phyloP scores from a whole-genome alignment of 2,888 invertebrate species.

The Andrena fulva region DNA sequence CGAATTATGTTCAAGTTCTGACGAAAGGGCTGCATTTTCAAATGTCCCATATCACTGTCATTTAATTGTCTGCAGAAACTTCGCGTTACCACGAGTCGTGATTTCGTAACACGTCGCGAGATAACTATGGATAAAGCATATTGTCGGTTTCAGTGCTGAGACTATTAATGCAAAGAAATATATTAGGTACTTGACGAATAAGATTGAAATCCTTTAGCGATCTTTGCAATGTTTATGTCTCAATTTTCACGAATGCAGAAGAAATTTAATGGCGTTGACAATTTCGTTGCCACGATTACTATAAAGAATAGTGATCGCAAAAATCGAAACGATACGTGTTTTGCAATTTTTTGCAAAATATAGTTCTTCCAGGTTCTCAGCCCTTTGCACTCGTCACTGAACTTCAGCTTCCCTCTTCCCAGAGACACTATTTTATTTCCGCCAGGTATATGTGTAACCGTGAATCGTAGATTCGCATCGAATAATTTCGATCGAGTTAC shows the following conservation, averaged over 20 bases:
- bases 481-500: background rate
- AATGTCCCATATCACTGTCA: background rate
- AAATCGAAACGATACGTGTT: background rate
- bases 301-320: background rate
- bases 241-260: no score
- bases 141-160: background rate
- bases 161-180: background rate
- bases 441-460: background rate
- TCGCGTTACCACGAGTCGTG: background rate
- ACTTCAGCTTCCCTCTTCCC: background rate
- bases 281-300: background rate
- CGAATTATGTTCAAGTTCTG: background rate
- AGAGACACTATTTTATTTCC: background rate
- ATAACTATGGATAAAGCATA: background rate
- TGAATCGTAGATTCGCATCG: background rate
- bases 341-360: background rate
- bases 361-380: no score
- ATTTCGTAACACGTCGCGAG: constrained; percentile 4
- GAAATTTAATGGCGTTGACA: background rate
- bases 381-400: background rate
- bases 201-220: background rate
- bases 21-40: background rate
- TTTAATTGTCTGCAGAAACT: background rate
- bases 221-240: background rate
- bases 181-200: background rate